Evolutionary conservation across 2,113 vertebrate species (phyloP), one percentile per base, ranked within the genome.

Genomic region (Paracanthobrama guichenoti): DNA sequence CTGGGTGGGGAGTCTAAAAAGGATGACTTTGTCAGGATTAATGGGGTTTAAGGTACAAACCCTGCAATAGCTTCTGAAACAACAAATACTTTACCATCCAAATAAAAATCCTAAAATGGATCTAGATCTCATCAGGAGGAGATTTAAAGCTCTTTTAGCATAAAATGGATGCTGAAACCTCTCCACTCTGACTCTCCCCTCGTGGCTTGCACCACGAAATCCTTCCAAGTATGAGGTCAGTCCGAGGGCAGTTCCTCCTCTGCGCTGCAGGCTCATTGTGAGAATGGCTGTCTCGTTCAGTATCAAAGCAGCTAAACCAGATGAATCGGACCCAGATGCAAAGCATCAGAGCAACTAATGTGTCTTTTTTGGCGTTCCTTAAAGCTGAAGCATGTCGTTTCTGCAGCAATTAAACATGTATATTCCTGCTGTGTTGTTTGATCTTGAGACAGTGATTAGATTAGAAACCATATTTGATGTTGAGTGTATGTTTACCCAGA

Each of bases 141-240:
- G 35, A 62, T 62, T 35, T 26, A 64, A 42, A 46, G 8, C 5
- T 24, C 55, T 79, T 60, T 79, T 10, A 42, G 35, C 18, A 26
- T 64, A 22, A 31, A 50, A 66, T 80, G 78, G n/a, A 66, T 80
- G 60, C 60, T 48, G n/a, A 28, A 46, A 31, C 46, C 59, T 80
- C 60, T 48, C 8, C 42, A 26, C 39, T 62, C 22, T 64, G 13
- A 66, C 78, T 48, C 39, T 79, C 24, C 42, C 16, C 42, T 80
- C 24, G 35, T 62, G 35, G n/a, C 57, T 46, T 79, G 57, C 77
- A 46, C 35, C 22, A n/a, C 14, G 53, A 26, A 31, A 53, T 24
- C 55, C 75, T 64, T 62, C 22, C 20, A 64, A 79, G 59, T 46
- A 62, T 79, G 60, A 28, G 78, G 44, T 66, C 78, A 80, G 59